These are phyloP conservation scores for Dipodomys ordii DNA, from an alignment of 2,113 vertebrate species.

Conservation along the genomic window DNA sequence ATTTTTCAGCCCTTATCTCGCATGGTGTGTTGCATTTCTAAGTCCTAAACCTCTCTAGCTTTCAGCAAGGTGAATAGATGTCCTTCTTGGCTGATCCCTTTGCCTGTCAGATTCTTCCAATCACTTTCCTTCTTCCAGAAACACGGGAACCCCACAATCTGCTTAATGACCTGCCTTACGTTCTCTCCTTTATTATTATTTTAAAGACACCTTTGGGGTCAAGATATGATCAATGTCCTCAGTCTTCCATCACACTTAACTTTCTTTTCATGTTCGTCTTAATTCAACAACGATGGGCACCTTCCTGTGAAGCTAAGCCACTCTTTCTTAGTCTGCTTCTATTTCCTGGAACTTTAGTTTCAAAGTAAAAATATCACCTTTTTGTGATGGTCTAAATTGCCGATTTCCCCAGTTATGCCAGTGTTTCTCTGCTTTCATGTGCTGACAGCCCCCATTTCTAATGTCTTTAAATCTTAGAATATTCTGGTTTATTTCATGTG, in stretches of 20 bases:
- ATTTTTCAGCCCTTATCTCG: not conserved
- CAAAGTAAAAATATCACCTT: conserved; percentile 4
- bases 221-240: not conserved
- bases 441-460: not conserved
- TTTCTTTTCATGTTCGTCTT: conserved; percentile 29
- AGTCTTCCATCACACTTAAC: not conserved
- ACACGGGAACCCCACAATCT: not conserved
- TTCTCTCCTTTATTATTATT: not conserved
- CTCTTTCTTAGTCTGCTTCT: not conserved
- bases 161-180: not conserved
- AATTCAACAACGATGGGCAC: not conserved
- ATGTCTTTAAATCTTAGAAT: conserved; percentile 44
- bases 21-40: not conserved
- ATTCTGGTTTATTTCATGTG: conserved; percentile 12
- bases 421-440: conserved; percentile 14
- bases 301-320: not conserved
- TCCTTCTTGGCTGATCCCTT: not conserved
- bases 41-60: not conserved
- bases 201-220: no score
- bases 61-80: not conserved
- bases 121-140: not conserved
- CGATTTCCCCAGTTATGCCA: not conserved
- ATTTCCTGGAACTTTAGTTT: not conserved
- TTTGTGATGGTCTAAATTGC: not conserved
- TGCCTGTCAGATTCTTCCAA: not conserved